Percentiles rank a stretch among this genome's conserved stretches.
Evolutionary conservation across 2,888 invertebrate genomes (phyloP).

Genomic region (Julus scandinavius): DNA sequence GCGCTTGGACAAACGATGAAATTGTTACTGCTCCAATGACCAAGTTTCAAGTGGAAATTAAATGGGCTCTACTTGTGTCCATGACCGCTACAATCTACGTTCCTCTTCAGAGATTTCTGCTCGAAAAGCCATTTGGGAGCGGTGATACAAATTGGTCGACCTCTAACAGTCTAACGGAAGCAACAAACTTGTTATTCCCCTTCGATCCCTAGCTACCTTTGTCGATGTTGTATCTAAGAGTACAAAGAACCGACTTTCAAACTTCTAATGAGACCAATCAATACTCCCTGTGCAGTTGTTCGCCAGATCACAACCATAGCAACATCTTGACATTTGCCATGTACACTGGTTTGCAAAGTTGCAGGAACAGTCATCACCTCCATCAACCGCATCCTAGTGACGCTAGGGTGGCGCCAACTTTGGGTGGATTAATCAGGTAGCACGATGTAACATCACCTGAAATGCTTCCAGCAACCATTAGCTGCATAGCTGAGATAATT

Average conservation of each 20-base stretch:
- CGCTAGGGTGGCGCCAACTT: background rate
- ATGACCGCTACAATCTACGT: background rate
- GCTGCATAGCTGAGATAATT: background rate
- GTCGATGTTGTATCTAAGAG: conserved; percentile 20
- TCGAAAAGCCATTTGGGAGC: background rate
- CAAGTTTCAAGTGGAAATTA: conserved; percentile 17
- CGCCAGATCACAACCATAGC: conserved; percentile 27
- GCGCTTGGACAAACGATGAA: too few species aligned
- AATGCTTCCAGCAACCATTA: background rate
- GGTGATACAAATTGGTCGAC: background rate
- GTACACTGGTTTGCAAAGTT: background rate
- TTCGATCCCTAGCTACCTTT: conserved; percentile 20
- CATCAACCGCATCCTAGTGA: background rate
- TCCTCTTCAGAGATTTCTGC: conserved; percentile 25
- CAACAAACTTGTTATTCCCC: conserved; percentile 33
- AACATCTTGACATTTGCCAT: conserved; percentile 10
- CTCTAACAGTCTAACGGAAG: background rate
- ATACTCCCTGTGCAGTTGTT: background rate
- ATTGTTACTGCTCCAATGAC: background rate
- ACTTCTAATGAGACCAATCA: conserved; percentile 27
- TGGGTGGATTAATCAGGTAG: conserved; percentile 16
- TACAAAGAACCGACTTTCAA: conserved; percentile 19
- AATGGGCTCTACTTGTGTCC: background rate
- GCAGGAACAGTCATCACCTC: background rate
- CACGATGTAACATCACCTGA: background rate